Evolutionary conservation across 1,140 invertebrate genomes (phyloP).

Genomic region (Melanaphis sacchari): DNA sequence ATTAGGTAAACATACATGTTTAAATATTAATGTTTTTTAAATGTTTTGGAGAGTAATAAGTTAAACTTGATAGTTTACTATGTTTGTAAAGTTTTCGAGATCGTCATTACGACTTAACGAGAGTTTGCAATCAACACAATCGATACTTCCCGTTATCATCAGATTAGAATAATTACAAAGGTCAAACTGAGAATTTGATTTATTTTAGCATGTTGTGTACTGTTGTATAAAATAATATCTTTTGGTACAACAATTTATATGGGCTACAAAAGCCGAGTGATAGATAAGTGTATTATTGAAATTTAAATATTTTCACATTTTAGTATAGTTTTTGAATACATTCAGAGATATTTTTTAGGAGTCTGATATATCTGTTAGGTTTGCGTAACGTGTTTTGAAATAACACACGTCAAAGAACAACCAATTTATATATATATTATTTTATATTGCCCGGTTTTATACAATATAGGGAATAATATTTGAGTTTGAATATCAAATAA

Average conservation of each 20-base stretch:
- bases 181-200: background rate
- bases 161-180: background rate
- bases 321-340: background rate
- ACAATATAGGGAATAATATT: background rate
- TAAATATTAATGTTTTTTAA: no score
- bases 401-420: background rate
- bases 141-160: background rate
- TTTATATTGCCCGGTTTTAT: background rate
- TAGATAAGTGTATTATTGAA: background rate
- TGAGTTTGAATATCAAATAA: conserved; percentile 10
- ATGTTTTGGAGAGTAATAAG: no score
- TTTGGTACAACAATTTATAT: background rate
- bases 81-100: no score
- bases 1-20: no score
- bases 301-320: background rate
- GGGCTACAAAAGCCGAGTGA: background rate
- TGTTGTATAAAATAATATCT: background rate
- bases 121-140: background rate
- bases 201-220: no score
- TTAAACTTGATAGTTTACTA: no score
- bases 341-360: background rate
- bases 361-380: background rate
- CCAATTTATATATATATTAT: background rate
- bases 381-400: background rate
- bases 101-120: no score